These are phyloP conservation scores for Manduca sexta DNA, from an alignment of 1,140 invertebrate species.

Conservation along the genomic window DNA sequence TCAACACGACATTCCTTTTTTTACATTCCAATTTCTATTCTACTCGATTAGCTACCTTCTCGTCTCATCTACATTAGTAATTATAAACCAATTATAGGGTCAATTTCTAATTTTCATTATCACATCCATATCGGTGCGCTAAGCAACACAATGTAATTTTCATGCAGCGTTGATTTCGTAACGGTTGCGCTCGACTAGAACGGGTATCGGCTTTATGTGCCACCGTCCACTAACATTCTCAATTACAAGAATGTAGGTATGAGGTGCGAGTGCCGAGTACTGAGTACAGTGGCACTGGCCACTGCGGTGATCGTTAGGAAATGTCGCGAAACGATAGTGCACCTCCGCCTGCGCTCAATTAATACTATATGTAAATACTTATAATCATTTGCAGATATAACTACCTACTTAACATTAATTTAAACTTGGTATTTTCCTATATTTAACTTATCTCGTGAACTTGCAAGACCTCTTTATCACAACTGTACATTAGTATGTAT, in stretches of 20 bases:
- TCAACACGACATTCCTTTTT: too few relatives aligned
- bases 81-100: too few relatives aligned
- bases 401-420: slow-evolving; percentile 11
- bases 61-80: too few relatives aligned
- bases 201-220: slow-evolving; percentile 61
- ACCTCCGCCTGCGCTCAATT: background rate
- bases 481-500: slow-evolving; percentile 31
- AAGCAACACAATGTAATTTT: slow-evolving; percentile 52
- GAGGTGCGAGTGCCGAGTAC: too few relatives aligned
- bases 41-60: too few relatives aligned
- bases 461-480: slow-evolving; percentile 63
- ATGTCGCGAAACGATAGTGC: too few relatives aligned
- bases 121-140: slow-evolving; percentile 24
- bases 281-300: background rate
- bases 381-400: slow-evolving; percentile 1
- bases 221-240: slow-evolving; percentile 41
- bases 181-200: slow-evolving; percentile 69
- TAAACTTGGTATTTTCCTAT: slow-evolving; percentile 55
- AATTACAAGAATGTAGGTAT: background rate
- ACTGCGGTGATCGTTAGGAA: background rate
- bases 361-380: background rate
- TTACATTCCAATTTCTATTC: too few relatives aligned
- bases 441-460: slow-evolving; percentile 66
- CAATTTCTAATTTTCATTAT: slow-evolving; percentile 11
- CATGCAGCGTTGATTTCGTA: slow-evolving; percentile 69